Base-by-base conservation (phyloP, 2,888 invertebrate genomes). In the Unio delphinus region DNA sequence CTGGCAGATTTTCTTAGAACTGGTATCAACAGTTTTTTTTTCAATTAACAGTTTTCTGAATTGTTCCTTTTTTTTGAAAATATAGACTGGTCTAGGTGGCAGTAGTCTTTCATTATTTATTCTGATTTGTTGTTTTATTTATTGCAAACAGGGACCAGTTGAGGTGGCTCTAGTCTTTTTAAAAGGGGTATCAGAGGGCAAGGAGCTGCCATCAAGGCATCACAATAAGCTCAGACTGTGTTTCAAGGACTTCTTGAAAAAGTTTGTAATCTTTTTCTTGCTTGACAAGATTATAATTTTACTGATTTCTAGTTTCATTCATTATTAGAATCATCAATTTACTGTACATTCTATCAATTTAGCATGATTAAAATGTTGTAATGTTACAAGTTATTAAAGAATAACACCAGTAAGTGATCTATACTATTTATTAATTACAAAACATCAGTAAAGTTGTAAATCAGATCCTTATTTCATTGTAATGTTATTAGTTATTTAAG, bases 1-100 rank as follows among this genome's bases (percentile, higher is more conserved):
- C 45, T 45, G 45, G 45, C 45, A 45, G 45, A 45, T 45, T 45
- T 45, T 45, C 45, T 45, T 45, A 45, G 11, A 11, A 45, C 11
- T 45, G 45, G 45, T 45, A 45, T 45, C 11, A 11, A 11, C 11
- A 45, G 45, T 45, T 45, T 11, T 4, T 30, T 45, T 45, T 45
- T 45, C 1, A 45, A 2, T 45, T 45, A 11, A 11, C 4, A 6
- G 18, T 4, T 30, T 26, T 58, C 55, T 58, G 58, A n/a, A 58
- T 58, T 23, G 7, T 58, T 23, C n/a, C 11, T n/a, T 63, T 75
- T 61, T 75, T 15, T n/a, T 64, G 55, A 60, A 61, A 56, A 26
- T 76, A 98, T 92, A 99, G 99, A 0, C 98, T 98, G 3, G 93
- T 98, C 85, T 98, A 99, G 91, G 94, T 99, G 88, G 98, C 98